Percentiles rank a stretch among this genome's conserved stretches.
Evolutionary conservation across 2,113 vertebrate species (phyloP).

Genomic region (Manacus vitellinus): DNA sequence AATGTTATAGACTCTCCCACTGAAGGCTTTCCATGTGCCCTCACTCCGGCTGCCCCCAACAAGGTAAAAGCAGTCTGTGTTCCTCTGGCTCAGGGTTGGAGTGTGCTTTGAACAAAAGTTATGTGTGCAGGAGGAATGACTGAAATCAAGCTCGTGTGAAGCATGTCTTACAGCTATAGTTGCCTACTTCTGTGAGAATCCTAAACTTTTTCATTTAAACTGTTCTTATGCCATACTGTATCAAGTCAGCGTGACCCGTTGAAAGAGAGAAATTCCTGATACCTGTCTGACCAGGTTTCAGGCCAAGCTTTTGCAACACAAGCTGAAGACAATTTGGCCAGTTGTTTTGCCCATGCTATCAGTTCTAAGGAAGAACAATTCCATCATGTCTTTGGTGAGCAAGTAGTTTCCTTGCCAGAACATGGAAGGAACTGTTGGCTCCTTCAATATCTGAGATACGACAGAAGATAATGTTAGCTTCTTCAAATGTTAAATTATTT

Average conservation of each 20-base stretch:
- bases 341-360: not conserved
- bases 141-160: not conserved
- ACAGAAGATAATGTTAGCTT: not conserved
- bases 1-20: slow-evolving; percentile 74
- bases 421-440: not conserved
- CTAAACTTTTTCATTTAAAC: not conserved
- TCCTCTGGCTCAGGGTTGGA: not conserved
- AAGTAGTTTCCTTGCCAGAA: not conserved
- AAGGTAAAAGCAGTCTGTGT: slow-evolving; percentile 72
- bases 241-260: not conserved
- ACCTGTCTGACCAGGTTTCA: not conserved
- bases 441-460: not conserved
- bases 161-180: not conserved
- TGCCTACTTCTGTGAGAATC: not conserved
- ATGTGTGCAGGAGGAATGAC: not conserved
- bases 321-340: not conserved
- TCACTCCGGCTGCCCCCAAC: slow-evolving; percentile 70
- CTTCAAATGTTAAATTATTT: not conserved
- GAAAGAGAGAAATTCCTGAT: not conserved
- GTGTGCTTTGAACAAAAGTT: not conserved
- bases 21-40: slow-evolving; percentile 67
- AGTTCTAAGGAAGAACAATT: not conserved
- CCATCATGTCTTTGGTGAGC: not conserved
- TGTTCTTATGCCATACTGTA: not conserved
- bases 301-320: not conserved